Percentiles rank a stretch among this genome's conserved stretches.
Conservation (phyloP, 2,888 invertebrate species). For the Muscina levida region DNA sequence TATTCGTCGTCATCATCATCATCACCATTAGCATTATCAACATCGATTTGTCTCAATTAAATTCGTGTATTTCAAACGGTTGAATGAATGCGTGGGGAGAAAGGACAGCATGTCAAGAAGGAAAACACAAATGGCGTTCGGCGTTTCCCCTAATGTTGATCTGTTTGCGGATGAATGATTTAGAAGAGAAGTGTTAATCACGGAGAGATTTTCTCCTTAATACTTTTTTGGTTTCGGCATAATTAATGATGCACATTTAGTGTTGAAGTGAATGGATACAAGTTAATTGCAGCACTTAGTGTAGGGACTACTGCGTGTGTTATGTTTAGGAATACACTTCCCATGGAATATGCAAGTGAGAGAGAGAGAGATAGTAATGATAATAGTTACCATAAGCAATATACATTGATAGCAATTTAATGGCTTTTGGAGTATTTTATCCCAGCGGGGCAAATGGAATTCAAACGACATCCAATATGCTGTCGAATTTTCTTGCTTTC, state of each 20-base stretch:
- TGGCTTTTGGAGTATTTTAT: no score
- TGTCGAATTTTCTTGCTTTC: no score
- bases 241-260: constrained; percentile 42
- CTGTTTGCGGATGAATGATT: constrained; percentile 15
- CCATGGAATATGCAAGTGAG: no score
- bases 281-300: no score
- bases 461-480: no score
- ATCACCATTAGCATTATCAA: no score
- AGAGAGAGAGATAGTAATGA: no score
- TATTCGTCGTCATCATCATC: neutral
- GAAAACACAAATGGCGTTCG: constrained; percentile 23
- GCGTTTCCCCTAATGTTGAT: constrained; percentile 20
- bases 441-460: no score
- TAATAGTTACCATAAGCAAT: no score
- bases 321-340: no score
- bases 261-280: neutral
- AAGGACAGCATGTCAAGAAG: neutral
- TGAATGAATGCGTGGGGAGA: constrained; percentile 7
- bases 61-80: neutral
- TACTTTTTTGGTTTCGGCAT: neutral
- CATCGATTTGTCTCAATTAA: neutral
- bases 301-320: no score
- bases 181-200: constrained; percentile 37
- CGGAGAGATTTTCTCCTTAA: constrained; percentile 32
- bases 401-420: no score